Base-by-base conservation (phyloP, 2,888 invertebrate species). In the Rotaria magnacalcarata region DNA sequence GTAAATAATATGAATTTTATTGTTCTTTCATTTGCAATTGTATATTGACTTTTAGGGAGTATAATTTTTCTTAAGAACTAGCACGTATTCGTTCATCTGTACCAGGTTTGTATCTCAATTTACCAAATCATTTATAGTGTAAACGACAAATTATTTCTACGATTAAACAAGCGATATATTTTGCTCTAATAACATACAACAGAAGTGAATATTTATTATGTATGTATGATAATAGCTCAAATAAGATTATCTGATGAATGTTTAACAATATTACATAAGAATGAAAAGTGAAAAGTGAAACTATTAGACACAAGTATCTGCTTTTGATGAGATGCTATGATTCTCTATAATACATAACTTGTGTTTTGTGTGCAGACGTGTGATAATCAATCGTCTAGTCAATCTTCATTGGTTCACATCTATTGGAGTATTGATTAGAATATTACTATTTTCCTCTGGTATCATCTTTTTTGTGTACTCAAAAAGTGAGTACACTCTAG, bases 111-210 rank as follows among this genome's bases (percentile, higher is more conserved):
- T 80, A 80, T 47, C 80, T 47, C 1, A n/a, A 2, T 10, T 3
- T 24, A 47, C 47, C 80, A 34, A 80, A 80, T 80, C 47, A 47
- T 47, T 47, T 80, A 47, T 47, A 80, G 19, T 47, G 47, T n/a
- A 80, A 80, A 47, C 14, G 11, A 47, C 47, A 80, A 80, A 80
- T 80, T 0, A 24, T 80, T 47, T 24, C 43, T 21, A 47, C 80
- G 24, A 47, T 80, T n/a, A 19, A 80, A 80, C 80, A 80, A 47
- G 80, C 80, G 8, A 43, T 80, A n/a, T 1, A 80, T 47, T 80
- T 47, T 80, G 21, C 43, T 47, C 8, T 7, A 24, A n/a, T 43
- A n/a, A n/a, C 47, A 47, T n/a, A 47, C 21, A 47, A 80, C 16
- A 21, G 24, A 1, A 11, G n/a, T 80, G 47, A n/a, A 24, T 80